Percentiles rank a stretch among this genome's conserved stretches.
Evolutionary conservation across 2,888 invertebrate genomes (phyloP).

Genomic region (Ptilodon capucinus): DNA sequence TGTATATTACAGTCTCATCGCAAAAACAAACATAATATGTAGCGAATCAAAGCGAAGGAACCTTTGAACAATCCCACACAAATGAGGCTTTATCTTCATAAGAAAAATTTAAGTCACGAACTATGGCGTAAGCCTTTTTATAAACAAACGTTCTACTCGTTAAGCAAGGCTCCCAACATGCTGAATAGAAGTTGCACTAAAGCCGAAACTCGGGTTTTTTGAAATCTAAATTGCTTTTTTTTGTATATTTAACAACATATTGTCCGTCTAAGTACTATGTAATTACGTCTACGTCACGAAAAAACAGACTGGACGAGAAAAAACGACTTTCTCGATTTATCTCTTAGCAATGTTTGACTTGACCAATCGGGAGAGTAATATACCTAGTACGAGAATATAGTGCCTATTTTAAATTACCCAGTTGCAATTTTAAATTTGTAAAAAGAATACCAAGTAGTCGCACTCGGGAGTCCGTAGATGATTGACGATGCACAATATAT

Average conservation of each 20-base stretch:
- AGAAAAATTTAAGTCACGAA: slow-evolving; percentile 16
- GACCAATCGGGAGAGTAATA: not conserved
- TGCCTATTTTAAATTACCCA: slow-evolving; percentile 52
- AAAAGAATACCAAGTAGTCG: slow-evolving; percentile 55
- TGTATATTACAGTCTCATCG: slow-evolving; percentile 1
- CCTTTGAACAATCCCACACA: slow-evolving; percentile 10
- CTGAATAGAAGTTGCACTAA: not conserved
- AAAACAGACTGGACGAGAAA: not conserved
- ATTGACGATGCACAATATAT: slow-evolving; percentile 69
- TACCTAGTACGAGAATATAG: not conserved
- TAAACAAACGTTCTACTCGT: slow-evolving; percentile 11
- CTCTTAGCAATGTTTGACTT: not conserved
- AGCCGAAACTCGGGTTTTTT: not conserved
- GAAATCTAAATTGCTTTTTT: slow-evolving; percentile 3
- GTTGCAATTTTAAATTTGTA: slow-evolving; percentile 50
- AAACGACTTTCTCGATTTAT: not conserved
- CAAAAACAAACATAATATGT: slow-evolving; percentile 11
- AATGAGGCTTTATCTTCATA: slow-evolving; percentile 18
- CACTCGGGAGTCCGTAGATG: slow-evolving; percentile 55
- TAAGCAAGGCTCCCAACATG: not conserved
- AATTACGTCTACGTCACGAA: slow-evolving; percentile 1
- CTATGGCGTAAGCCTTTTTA: slow-evolving; percentile 21
- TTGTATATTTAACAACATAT: slow-evolving; percentile 3
- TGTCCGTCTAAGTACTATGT: slow-evolving; percentile 2
- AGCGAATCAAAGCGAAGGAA: slow-evolving; percentile 7